Conservation (phyloP, 2,888 invertebrate species). For the Chesias legatella region DNA sequence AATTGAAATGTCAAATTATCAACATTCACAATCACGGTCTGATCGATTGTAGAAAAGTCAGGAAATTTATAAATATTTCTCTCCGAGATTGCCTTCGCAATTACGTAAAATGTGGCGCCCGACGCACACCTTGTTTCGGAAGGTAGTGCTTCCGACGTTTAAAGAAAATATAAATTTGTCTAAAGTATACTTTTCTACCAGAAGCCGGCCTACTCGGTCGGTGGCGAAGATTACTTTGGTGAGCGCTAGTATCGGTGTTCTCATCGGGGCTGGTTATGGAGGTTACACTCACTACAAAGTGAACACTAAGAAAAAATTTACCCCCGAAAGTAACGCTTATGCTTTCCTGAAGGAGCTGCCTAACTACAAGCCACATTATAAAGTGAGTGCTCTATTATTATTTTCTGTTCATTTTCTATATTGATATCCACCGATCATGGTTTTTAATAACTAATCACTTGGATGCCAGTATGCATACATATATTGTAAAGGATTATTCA, state of each 20-base stretch:
- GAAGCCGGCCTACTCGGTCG: constrained; percentile 58
- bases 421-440: no score
- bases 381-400: constrained; percentile 43
- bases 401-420: no score
- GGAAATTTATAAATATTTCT: no score
- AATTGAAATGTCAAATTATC: no score
- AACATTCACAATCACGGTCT: no score
- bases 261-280: constrained; percentile 78
- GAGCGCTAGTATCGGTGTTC: constrained; percentile 80
- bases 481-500: no score
- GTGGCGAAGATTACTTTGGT: constrained; percentile 76
- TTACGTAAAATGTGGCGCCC: constrained; percentile 63
- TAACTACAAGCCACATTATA: constrained; percentile 73
- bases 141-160: constrained; percentile 51
- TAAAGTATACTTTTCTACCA: constrained; percentile 56
- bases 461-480: no score
- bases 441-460: no score
- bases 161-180: constrained; percentile 49
- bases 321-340: constrained; percentile 61
- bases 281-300: constrained; percentile 75
- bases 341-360: constrained; percentile 70
- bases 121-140: constrained; percentile 53
- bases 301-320: constrained; percentile 51
- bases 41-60: no score
- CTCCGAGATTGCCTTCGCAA: neutral